phyloP scores from a whole-genome alignment of 2,113 vertebrate species.

The Neodontobutis hainanensis region DNA sequence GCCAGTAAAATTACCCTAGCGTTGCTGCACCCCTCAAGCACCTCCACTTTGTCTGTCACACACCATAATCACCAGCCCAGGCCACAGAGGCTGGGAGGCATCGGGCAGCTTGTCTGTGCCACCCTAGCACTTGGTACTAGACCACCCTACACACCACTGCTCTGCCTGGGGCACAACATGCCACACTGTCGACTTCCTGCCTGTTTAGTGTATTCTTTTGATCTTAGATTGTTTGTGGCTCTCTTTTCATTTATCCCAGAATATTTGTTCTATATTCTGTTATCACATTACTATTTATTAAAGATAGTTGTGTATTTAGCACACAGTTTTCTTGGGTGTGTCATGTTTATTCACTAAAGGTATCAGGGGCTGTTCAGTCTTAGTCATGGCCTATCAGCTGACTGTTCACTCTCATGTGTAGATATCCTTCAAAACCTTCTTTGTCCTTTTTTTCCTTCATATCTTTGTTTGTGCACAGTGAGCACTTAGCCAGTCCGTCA shows the following conservation, averaged over 20 bases:
- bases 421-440: conserved; percentile 43
- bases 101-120: conserved; percentile 54
- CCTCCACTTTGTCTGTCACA: conserved; percentile 70
- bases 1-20: conserved; percentile 89
- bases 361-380: no score
- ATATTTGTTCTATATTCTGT: conserved; percentile 11
- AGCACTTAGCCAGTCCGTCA: conserved; percentile 71
- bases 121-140: conserved; percentile 68
- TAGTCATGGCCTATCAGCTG: conserved; percentile 43
- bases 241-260: conserved; percentile 38
- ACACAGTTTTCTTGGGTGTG: conserved; percentile 26
- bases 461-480: conserved; percentile 68
- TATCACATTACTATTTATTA: conserved; percentile 43
- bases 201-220: conserved; percentile 54
- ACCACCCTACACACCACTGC: conserved; percentile 53
- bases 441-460: conserved; percentile 56
- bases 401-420: conserved; percentile 44
- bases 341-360: conserved; percentile 42
- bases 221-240: conserved; percentile 49
- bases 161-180: conserved; percentile 53
- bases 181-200: conserved; percentile 40
- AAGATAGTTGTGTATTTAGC: conserved; percentile 23
- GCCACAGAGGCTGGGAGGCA: conserved; percentile 61
- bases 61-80: conserved; percentile 67
- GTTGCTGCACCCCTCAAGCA: conserved; percentile 82